A percentile compares a stretch with the other conserved stretches of the same genome.
Conservation (phyloP, 2,797 vertebrate genomes). For the Acestrorhynchus altus region DNA sequence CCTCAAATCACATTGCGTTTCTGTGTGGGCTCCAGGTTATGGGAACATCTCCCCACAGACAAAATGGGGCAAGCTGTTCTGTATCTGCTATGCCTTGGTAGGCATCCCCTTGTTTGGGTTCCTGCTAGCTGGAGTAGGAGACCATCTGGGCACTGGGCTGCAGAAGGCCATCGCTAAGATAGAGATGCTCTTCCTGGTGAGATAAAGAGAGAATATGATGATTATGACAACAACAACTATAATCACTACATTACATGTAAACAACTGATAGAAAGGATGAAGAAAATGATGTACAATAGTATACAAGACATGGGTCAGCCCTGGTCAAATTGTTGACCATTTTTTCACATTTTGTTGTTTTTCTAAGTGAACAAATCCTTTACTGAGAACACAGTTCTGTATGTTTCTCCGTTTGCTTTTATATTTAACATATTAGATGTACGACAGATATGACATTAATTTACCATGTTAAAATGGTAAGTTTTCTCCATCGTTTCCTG, state of each 20-base stretch:
- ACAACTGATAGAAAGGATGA: not conserved
- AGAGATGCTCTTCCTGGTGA: constrained; percentile 89
- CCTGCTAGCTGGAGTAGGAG: constrained; percentile 88
- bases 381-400: too few species aligned
- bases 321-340: too few species aligned
- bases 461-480: too few species aligned
- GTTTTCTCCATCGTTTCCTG: too few species aligned
- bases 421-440: too few species aligned
- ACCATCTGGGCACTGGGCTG: constrained; percentile 87
- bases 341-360: too few species aligned
- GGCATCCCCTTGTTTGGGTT: constrained; percentile 92
- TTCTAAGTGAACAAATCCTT: too few species aligned
- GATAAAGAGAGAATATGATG: constrained; percentile 7
- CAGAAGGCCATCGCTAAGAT: constrained; percentile 85
- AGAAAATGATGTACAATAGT: not conserved
- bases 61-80: constrained; percentile 86
- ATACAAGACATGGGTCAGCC: too few species aligned
- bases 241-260: not conserved
- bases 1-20: constrained; percentile 48
- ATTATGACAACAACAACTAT: constrained; percentile 3
- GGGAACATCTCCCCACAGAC: constrained; percentile 91
- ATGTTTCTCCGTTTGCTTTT: too few species aligned
- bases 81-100: constrained; percentile 89
- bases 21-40: constrained; percentile 77
- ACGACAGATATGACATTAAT: too few species aligned